A percentile compares a stretch with the other conserved stretches of the same genome.
phyloP scores from a whole-genome alignment of 2,113 vertebrate species.

The Capreolus pygargus region DNA sequence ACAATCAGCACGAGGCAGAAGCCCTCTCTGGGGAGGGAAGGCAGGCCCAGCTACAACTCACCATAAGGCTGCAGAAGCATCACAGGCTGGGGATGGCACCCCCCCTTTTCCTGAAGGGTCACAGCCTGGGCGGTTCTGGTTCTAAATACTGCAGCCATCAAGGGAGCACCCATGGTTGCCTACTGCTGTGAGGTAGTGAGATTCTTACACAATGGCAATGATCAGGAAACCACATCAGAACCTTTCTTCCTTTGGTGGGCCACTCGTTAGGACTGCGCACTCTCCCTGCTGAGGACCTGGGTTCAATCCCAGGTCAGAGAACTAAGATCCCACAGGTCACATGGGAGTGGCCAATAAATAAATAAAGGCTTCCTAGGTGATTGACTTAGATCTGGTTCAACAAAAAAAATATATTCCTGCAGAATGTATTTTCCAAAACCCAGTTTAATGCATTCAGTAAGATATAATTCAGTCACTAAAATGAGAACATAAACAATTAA shows the following conservation, averaged over 20 bases:
- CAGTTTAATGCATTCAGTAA: background rate
- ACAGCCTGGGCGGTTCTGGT: accelerated
- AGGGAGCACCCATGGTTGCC: accelerated
- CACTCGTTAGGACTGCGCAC: accelerated
- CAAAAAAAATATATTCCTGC: background rate
- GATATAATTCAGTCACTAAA: background rate
- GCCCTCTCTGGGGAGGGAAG: background rate
- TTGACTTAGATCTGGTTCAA: background rate
- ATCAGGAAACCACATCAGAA: background rate
- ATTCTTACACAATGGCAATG: too few species aligned
- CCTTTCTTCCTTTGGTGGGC: background rate
- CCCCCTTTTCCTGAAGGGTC: background rate
- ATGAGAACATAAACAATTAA: background rate
- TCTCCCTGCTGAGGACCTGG: background rate
- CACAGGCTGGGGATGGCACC: accelerated
- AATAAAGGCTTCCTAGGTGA: background rate
- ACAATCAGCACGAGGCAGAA: background rate
- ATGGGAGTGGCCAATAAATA: background rate
- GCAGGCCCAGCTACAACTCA: background rate
- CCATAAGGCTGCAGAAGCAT: accelerated
- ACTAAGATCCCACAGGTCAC: background rate
- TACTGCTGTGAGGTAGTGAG: accelerated
- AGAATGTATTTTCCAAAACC: background rate
- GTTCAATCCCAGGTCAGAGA: background rate
- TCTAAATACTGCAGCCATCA: background rate